Percentiles rank a stretch among this genome's conserved stretches.
Conservation (phyloP, 2,888 invertebrate species). For the Amiota communis region DNA sequence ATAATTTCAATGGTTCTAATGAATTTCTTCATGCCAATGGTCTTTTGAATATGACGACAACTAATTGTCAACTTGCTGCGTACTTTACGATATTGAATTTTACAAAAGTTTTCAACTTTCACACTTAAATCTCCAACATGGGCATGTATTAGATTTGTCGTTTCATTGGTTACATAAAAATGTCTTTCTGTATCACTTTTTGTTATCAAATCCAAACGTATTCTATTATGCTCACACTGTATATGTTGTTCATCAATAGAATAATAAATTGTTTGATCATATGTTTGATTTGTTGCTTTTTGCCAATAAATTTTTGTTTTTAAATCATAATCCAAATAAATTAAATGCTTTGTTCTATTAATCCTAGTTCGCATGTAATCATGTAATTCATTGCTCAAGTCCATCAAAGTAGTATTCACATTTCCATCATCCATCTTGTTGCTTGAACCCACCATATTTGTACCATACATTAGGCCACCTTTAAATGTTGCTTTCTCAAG, state of each 20-base stretch:
- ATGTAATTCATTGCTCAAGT: conserved; percentile 29
- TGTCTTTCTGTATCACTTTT: conserved; percentile 33
- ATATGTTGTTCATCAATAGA: conserved; percentile 33
- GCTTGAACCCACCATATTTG: not conserved
- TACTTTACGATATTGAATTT: conserved; percentile 42
- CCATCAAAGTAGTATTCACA: conserved; percentile 21
- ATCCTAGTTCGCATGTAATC: not conserved
- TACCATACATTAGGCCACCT: conserved; percentile 49
- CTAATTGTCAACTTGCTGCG: conserved; percentile 59
- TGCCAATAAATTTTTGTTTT: conserved; percentile 47
- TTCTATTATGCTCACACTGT: conserved; percentile 44
- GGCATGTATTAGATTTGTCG: conserved; percentile 42
- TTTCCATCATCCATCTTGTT: not conserved
- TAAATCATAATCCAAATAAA: conserved; percentile 61
- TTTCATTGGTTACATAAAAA: conserved; percentile 53
- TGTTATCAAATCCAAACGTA: conserved; percentile 49
- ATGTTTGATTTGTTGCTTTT: conserved; percentile 34
- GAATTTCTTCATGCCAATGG: conserved; percentile 58
- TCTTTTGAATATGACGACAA: conserved; percentile 49
- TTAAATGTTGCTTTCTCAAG: conserved; percentile 60
- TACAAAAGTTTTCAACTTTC: conserved; percentile 61
- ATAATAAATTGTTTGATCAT: conserved; percentile 42
- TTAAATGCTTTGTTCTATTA: conserved; percentile 42
- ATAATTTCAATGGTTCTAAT: conserved; percentile 49
- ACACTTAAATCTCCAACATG: conserved; percentile 39